phyloP scores from a whole-genome alignment of 2,113 vertebrate species.

The Rousettus leschenaultii region DNA sequence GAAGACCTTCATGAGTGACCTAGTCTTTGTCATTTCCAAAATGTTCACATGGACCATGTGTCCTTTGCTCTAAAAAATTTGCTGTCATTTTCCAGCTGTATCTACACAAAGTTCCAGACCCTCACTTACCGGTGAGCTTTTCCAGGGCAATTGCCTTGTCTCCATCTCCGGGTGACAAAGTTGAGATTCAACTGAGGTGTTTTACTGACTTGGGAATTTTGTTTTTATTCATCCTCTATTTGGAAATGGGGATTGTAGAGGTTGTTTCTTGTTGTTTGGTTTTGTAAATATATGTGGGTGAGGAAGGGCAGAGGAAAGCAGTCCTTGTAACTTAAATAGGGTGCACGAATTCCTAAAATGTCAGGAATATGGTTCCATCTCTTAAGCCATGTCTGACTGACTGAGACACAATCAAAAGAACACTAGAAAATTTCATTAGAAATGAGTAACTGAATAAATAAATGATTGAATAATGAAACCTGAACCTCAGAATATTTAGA shows the following conservation, averaged over 20 bases:
- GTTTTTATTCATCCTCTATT: neutral
- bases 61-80: neutral
- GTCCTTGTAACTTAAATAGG: neutral
- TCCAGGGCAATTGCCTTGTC: neutral
- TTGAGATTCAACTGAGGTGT: neutral
- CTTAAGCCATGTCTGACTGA: neutral
- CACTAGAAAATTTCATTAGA: neutral
- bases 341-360: neutral
- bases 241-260: neutral
- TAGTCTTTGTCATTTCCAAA: neutral
- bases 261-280: neutral
- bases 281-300: neutral
- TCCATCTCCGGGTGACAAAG: neutral
- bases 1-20: neutral
- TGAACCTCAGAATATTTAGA: neutral
- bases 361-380: neutral
- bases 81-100: neutral
- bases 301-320: neutral
- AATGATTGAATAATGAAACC: neutral
- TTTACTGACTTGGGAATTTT: neutral
- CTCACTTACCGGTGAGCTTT: neutral
- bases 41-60: neutral
- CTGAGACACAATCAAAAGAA: neutral
- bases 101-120: neutral
- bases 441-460: neutral